Conservation (phyloP, 2,113 vertebrate genomes). For the Syngnathoides biaculeatus region DNA sequence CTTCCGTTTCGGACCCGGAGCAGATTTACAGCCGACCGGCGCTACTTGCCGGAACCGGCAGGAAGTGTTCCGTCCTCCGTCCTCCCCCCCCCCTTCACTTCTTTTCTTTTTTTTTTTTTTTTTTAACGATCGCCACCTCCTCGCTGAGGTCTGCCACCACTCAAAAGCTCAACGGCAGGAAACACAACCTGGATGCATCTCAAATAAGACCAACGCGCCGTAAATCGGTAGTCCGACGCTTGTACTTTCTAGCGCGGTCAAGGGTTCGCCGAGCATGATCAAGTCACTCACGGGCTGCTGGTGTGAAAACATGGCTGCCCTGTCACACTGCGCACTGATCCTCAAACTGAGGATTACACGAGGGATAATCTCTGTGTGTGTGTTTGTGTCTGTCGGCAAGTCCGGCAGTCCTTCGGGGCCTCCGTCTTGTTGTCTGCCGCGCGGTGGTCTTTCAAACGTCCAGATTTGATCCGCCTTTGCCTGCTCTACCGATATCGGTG, state of each 20-base stretch:
- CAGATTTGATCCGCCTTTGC: not conserved
- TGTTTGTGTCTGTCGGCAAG: constrained; percentile 21
- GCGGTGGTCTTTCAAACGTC: too few relatives aligned
- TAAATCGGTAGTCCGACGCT: too few relatives aligned
- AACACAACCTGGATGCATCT: not conserved
- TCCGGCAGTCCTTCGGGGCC: constrained; percentile 17
- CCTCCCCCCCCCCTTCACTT: too few relatives aligned
- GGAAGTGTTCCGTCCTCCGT: not conserved
- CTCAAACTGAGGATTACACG: constrained; percentile 63
- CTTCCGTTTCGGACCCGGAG: constrained; percentile 33
- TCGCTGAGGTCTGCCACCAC: not conserved
- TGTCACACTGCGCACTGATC: constrained; percentile 53
- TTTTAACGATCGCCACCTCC: not conserved
- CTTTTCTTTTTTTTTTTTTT: not conserved
- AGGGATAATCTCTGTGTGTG: constrained; percentile 62
- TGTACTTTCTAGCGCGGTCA: too few relatives aligned
- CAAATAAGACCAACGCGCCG: not conserved
- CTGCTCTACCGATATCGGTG: not conserved
- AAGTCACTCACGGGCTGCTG: not conserved
- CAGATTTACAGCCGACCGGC: constrained; percentile 33
- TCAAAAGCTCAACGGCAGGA: not conserved
- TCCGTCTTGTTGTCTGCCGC: constrained; percentile 13
- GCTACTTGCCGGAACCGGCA: constrained; percentile 16
- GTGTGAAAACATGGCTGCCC: constrained; percentile 56
- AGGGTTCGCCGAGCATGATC: not conserved